Conservation (phyloP, 1,140 invertebrate species). For the Bombus vancouverensis region DNA sequence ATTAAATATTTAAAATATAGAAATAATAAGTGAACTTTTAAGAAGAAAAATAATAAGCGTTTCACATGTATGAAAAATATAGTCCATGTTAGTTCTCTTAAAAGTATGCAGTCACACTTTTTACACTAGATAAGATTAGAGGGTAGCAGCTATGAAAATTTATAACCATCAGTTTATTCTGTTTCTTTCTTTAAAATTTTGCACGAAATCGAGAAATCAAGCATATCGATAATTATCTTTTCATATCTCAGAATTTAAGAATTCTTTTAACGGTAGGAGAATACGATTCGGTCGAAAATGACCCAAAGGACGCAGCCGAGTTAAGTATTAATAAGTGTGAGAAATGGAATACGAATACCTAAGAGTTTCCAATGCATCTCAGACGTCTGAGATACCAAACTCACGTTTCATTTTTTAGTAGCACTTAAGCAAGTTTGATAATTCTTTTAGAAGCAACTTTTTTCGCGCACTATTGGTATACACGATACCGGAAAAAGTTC, state of each 20-base stretch:
- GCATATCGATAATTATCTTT: neutral
- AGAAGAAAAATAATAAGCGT: no score
- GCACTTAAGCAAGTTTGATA: neutral
- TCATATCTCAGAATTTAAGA: neutral
- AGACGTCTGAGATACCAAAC: neutral
- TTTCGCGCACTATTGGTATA: neutral
- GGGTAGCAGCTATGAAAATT: no score
- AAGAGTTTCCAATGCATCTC: neutral
- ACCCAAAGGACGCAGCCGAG: neutral
- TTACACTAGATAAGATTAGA: no score
- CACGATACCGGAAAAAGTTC: constrained; percentile 41
- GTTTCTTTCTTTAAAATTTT: no score
- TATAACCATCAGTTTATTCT: no score
- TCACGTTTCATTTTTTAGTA: neutral
- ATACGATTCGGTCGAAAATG: neutral
- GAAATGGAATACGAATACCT: neutral
- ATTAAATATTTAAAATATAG: no score
- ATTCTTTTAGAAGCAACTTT: constrained; percentile 1
- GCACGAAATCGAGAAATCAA: no score
- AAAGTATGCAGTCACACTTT: no score
- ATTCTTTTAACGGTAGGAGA: neutral
- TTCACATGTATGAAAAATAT: no score
- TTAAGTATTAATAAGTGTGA: neutral
- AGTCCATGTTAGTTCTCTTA: no score
- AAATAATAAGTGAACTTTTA: no score